A percentile compares a stretch with the other conserved stretches of the same genome.
Conservation (phyloP, 2,888 invertebrate genomes). For the Chalcosyrphus nemorum region DNA sequence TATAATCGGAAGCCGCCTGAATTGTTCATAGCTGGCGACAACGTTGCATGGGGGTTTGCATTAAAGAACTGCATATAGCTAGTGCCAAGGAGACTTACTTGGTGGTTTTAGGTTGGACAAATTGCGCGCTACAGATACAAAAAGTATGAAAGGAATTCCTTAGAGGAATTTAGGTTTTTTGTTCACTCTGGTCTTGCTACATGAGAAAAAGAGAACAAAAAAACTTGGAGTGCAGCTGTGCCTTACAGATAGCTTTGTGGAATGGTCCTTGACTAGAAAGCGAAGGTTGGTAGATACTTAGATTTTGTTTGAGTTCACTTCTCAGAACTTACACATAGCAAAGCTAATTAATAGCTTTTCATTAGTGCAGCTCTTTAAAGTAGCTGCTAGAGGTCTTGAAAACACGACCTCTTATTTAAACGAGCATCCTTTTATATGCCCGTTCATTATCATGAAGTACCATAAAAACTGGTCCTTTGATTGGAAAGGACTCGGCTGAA, state of each 20-base stretch:
- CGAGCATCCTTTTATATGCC: too few relatives aligned
- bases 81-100: slow-evolving; percentile 50
- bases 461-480: too few relatives aligned
- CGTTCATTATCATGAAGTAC: too few relatives aligned
- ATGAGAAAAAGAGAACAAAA: too few relatives aligned
- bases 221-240: not conserved
- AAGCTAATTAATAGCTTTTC: too few relatives aligned
- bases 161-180: slow-evolving; percentile 1
- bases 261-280: not conserved
- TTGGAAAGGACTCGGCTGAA: too few relatives aligned
- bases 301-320: not conserved
- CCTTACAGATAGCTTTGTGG: not conserved
- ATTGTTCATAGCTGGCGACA: slow-evolving; percentile 62
- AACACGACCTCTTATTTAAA: too few relatives aligned
- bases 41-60: slow-evolving; percentile 65
- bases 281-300: not conserved
- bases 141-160: slow-evolving; percentile 29
- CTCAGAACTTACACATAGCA: not conserved
- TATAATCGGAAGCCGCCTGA: slow-evolving; percentile 71
- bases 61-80: slow-evolving; percentile 40
- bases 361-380: too few relatives aligned
- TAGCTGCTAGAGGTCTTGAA: too few relatives aligned
- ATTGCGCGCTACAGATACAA: slow-evolving; percentile 23
- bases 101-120: slow-evolving; percentile 54
- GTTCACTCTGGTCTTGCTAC: not conserved